phyloP scores from a whole-genome alignment of 2,113 vertebrate species.

The mouse (Mus musculus) region GRCm39 chr1:24580501-24581000 shows the following conservation, averaged over 20 bases:
- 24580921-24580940: background rate
- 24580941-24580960: background rate
- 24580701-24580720: background rate
- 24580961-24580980: no score
- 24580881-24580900: no score
- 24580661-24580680: background rate
- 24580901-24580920: background rate
- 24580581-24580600: background rate
- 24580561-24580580: background rate
- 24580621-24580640: background rate
- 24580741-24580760: background rate
- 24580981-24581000: background rate
- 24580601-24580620: background rate
- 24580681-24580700: background rate
- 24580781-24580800: background rate
- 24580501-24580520: background rate
- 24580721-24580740: background rate
- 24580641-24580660: constrained; percentile 13
- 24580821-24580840: constrained; percentile 25
- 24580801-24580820: background rate
- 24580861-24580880: no score
- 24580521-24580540: background rate
- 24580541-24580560: background rate
- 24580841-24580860: background rate
- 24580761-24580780: background rate